Base-by-base conservation (phyloP, 2,888 invertebrate genomes). In the Melipona bicolor region DNA sequence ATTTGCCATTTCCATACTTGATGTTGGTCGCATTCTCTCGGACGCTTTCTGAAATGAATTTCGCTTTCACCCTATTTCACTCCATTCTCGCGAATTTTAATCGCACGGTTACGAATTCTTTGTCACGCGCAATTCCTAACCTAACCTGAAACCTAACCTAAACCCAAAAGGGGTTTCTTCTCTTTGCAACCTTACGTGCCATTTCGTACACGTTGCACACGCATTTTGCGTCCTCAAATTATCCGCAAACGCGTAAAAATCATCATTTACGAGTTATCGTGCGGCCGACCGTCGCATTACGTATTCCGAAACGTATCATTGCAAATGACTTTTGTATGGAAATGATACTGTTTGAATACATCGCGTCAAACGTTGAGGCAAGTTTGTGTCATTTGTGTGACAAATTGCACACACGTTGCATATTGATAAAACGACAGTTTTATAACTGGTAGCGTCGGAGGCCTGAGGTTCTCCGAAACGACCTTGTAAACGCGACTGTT, bases 1-100 rank as follows among this genome's bases (percentile, higher is more conserved):
- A 81, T 77, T 81, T 73, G 65, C 73, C 61, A 49, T 69, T 68
- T 76, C 61, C 54, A 43, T 36, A 36, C 62, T 65, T 61, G 32
- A 70, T 52, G 62, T 21, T 64, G 61, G 19, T 64, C 15, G 50
- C 52, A 59, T 64, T 43, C 54, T 56, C 21, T 50, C 21, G 27
- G 62, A 13, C 52, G 24, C 54, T 27, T 27, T 27, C 50, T n/a
- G 27, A 67, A 67, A 62, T 59, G n/a, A 36, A 68, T 72, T 80
- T 68, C 64, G 24, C 70, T 77, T 77, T 72, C 65, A 70, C n/a
- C 32, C 9, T 11, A 0, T 24, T 1, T 24, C 3, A 62, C 61
- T 54, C 61, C 43, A 79, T 50, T 70, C 61, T 70, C 64, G n/a
- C 32, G 59, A 17, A 36, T 24, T 24, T 67, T 32, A 71, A 80